Percentiles rank a stretch among this genome's conserved stretches.
Evolutionary conservation across 1,140 invertebrate genomes (phyloP).

Genomic region (Zophobas atratus): DNA sequence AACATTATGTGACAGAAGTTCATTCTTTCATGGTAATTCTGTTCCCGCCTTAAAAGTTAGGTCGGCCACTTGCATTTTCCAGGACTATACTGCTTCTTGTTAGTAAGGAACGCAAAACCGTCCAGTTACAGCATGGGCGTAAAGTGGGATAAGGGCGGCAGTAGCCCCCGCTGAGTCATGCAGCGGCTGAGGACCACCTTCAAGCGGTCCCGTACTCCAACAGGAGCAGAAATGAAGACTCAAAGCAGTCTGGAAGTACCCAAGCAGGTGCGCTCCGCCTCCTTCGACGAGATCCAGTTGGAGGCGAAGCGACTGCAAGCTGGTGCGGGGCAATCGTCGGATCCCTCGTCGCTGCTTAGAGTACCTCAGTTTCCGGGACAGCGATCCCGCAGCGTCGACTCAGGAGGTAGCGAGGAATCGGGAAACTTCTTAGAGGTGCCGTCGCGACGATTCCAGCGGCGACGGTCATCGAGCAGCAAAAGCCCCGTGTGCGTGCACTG

Average conservation of each 20-base stretch:
- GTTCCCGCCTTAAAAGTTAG: no score
- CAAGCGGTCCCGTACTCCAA: slow-evolving; percentile 88
- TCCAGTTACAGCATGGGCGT: slow-evolving; percentile 56
- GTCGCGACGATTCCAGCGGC: slow-evolving; percentile 74
- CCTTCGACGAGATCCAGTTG: slow-evolving; percentile 90
- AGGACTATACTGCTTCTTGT: no score
- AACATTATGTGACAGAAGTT: no score
- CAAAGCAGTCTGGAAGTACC: slow-evolving; percentile 91
- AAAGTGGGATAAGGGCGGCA: slow-evolving; percentile 50
- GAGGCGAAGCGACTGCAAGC: slow-evolving; percentile 77
- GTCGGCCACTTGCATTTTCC: no score
- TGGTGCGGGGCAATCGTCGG: slow-evolving; percentile 61
- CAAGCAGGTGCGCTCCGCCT: slow-evolving; percentile 87
- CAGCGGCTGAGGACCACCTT: slow-evolving; percentile 88
- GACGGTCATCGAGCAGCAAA: slow-evolving; percentile 76
- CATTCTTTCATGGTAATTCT: no score
- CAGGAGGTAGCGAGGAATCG: slow-evolving; percentile 77
- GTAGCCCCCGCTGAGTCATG: slow-evolving; percentile 71
- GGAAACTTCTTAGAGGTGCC: slow-evolving; percentile 79
- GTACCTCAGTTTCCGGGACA: slow-evolving; percentile 77
- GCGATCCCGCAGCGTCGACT: slow-evolving; percentile 85
- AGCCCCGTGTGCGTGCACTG: slow-evolving; percentile 78
- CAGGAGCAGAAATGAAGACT: slow-evolving; percentile 90
- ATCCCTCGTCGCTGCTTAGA: slow-evolving; percentile 70
- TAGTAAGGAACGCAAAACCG: neutral